Base-by-base conservation (phyloP, 2,113 vertebrate genomes). In the Pituophis catenifer region DNA sequence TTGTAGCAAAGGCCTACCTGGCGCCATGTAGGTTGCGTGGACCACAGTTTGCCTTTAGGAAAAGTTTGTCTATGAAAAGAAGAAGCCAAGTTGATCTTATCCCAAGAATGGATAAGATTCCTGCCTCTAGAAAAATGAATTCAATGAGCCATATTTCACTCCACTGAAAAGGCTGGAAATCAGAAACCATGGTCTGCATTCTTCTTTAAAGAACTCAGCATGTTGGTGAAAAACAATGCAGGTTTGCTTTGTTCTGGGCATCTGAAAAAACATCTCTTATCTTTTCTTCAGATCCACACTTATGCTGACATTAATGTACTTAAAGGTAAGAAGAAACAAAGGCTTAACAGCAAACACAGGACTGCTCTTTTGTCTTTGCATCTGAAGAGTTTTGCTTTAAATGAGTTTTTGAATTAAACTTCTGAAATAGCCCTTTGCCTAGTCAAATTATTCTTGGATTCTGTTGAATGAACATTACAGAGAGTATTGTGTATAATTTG, bases 361-460 rank as follows among this genome's bases (percentile, higher is more conserved):
- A 3, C 2, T 2, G 6, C 17, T 44, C 89, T 88, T 9, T n/a
- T 86, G 29, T 86, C n/a, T 90, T 93, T 62, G n/a, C 91, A 52
- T 50, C 89, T 33, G 19, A 65, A 19, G 50, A 50, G 19, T 55
- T 92, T 53, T 19, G 91, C 91, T 94, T 87, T 70, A 92, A 90
- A 88, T 29, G 90, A 26, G 23, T 90, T 59, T n/a, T 50, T 58
- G 15, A 13, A 0, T 0, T 0, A 17, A 91, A 38, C 44, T 93
- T 94, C 48, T 81, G 58, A 91, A 23, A 0, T 0, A 93, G 92
- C 50, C 70, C 8, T 0, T 62, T 54, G 50, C 52, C 52, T 24
- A 26, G 57, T 44, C 17, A 89, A 0, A 86, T 24, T 52, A 86
- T 52, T 86, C 50, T 90, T 59, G 19, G 70, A 53, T 85, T 50